Base-by-base conservation (phyloP, 1,140 invertebrate species). In the Drosophila sulfurigaster region DNA sequence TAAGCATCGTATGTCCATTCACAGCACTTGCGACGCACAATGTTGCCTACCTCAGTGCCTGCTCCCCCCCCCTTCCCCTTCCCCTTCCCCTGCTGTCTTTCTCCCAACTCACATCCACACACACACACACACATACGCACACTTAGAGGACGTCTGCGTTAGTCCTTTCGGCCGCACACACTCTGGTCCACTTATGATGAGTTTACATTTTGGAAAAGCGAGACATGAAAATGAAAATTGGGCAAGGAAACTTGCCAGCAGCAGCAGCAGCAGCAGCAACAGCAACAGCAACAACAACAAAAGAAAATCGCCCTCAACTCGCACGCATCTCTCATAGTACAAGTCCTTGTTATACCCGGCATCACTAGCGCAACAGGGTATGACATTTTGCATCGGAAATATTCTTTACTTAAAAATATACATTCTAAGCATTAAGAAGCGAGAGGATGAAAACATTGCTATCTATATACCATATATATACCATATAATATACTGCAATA, bases 151-250 rank as follows among this genome's bases (percentile, higher is more conserved):
- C 73, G 81, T 81, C 75, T 82, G 79, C 69, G 43, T 78, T 78
- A 75, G 75, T 74, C 64, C 71, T 72, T 80, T 75, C 72, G 58
- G 65, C 52, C 67, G 71, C 38, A 65, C 38, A 65, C 68, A 74
- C 78, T 70, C 77, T 85, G 85, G 85, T 83, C 85, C 83, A 88
- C 83, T 88, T 89, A 88, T 88, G 83, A 88, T 88, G 83, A 88
- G 86, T 88, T 88, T 88, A 88, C 85, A 89, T 88, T 88, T 88
- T 88, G 70, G 66, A 89, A 83, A 73, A 67, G 69, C 75, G 75
- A 77, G 71, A 74, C 75, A 73, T 77, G 75, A 73, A 77, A 77
- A 77, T 77, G 75, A 77, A 77, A 88, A 88, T 87, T 88, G 83
- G 80, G 83, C 83, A 88, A 87, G 52, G 60, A 72, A 72, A 71